phyloP scores from a whole-genome alignment of 1,140 invertebrate genomes.

The Vanessa tameamea region DNA sequence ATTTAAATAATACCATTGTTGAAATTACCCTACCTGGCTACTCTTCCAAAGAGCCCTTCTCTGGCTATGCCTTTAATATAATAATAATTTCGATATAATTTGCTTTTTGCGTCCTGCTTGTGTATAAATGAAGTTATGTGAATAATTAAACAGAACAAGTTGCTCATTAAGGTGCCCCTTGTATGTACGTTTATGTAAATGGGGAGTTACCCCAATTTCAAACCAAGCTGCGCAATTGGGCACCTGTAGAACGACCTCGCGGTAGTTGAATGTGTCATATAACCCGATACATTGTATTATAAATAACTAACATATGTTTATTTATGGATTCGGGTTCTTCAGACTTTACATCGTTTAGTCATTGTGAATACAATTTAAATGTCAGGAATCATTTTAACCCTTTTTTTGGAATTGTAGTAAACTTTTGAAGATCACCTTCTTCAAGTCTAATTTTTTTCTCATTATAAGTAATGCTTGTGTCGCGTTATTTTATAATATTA shows the following conservation, averaged over 20 bases:
- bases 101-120: neutral
- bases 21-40: constrained; percentile 15
- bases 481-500: too few species aligned
- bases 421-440: too few species aligned
- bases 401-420: neutral
- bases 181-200: constrained; percentile 43
- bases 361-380: constrained; percentile 42
- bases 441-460: too few species aligned
- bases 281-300: constrained; percentile 61
- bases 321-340: constrained; percentile 59
- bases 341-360: constrained; percentile 51
- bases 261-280: constrained; percentile 55
- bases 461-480: neutral
- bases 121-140: constrained; percentile 25
- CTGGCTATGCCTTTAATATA: neutral
- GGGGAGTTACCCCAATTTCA: constrained; percentile 49
- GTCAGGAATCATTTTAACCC: constrained; percentile 6
- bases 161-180: constrained; percentile 34
- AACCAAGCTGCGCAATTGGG: constrained; percentile 56
- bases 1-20: constrained; percentile 5
- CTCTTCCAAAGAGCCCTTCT: neutral
- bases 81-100: constrained; percentile 7
- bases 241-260: constrained; percentile 53
- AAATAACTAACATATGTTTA: constrained; percentile 49
- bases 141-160: constrained; percentile 35